phyloP scores from a whole-genome alignment of 2,113 vertebrate species.

The Rattus rattus region DNA sequence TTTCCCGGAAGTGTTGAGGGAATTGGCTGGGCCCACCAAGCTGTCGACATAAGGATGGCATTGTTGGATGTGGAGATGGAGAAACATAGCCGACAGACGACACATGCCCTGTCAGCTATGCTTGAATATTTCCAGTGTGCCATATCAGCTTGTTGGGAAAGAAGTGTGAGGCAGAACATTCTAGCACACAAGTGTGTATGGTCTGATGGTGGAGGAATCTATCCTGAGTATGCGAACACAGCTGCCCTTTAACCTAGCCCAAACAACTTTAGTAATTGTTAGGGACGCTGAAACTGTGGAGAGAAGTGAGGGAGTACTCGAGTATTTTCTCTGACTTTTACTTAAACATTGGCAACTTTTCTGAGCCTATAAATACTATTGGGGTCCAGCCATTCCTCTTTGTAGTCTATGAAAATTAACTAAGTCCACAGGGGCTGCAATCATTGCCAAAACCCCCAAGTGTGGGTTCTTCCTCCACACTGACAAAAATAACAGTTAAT shows the following conservation, averaged over 20 bases:
- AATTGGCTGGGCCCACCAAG: not conserved
- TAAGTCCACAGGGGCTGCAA: conserved; percentile 63
- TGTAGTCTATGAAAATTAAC: conserved; percentile 80
- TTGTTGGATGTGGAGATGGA: not conserved
- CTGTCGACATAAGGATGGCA: not conserved
- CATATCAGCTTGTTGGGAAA: rapidly evolving
- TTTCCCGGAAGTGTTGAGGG: not conserved
- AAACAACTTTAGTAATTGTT: not conserved
- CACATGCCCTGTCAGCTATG: not conserved
- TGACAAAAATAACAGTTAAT: conserved; percentile 86
- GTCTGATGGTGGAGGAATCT: not conserved
- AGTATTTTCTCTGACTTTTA: conserved; percentile 63
- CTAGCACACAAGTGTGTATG: rapidly evolving
- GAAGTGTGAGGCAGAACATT: not conserved
- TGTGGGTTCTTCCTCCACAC: conserved; percentile 81
- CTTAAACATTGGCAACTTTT: conserved; percentile 67
- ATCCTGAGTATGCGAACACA: not conserved
- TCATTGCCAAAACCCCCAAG: conserved; percentile 68
- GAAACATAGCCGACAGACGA: not conserved
- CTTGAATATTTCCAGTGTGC: not conserved
- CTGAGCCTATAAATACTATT: conserved; percentile 47
- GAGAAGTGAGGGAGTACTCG: not conserved
- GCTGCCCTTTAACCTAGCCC: not conserved
- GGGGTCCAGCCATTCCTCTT: conserved; percentile 64
- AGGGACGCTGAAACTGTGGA: not conserved